Evolutionary conservation across 92 coral and sea anemone genomes (phyloP), one percentile per base, ranked within the genome.

Genomic region (Phymanthus crucifer): DNA sequence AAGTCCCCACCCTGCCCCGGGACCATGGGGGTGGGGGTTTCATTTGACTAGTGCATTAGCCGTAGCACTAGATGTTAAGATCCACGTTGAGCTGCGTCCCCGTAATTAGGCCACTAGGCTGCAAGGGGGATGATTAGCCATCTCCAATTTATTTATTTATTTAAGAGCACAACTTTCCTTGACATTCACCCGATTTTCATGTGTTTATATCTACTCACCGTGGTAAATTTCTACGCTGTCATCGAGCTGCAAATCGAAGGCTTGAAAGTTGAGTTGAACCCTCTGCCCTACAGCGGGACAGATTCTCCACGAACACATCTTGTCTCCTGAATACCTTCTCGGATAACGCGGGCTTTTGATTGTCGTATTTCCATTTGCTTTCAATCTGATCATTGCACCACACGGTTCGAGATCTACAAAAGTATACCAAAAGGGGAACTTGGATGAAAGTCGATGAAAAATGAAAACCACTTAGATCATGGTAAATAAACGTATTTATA

Each of bases 291-390:
- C 80, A 7, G 90, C 89, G 13, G 98, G 98, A 52, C 98, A 95
- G 27, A 95, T 78, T 72, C 98, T 87, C 98, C 98, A 95, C 31
- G 94, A 73, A 70, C 98, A 95, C 80, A 83, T 83, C 86, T 92
- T 95, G 36, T 89, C 97, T 17, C 75, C 82, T 12, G 87, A 84
- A 80, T 86, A 95, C 9, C 84, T 76, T 52, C 80, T 82, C 21
- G 97, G 99, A 40, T 75, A 95, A 54, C 85, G 84, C 50, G 95
- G 93, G 71, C 92, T 88, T 74, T 78, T 56, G 36, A 95, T 72
- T 19, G 74, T 73, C 1, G 57, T 6, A 70, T 87, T 79, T 69
- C 78, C 56, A 32, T 88, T 78, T 14, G 75, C 87, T 76, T 72
- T 72, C 0, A 89, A 78, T 9, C 38, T 73, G 17, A 92, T 47